phyloP scores from a whole-genome alignment of 2,113 vertebrate species.

The Orthonyx spaldingii region DNA sequence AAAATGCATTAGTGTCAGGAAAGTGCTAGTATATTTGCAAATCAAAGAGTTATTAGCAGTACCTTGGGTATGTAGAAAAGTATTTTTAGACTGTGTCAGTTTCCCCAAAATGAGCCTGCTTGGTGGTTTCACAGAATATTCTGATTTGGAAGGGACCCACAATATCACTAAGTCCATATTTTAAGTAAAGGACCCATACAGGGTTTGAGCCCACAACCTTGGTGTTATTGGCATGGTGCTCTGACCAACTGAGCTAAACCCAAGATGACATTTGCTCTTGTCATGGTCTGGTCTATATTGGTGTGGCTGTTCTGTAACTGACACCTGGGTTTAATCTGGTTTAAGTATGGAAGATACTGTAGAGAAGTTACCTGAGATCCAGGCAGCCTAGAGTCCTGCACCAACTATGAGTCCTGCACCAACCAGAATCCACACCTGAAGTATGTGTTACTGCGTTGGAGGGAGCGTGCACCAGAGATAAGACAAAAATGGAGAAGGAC shows the following conservation, averaged over 20 bases:
- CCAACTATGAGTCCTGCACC: neutral
- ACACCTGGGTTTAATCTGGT: neutral
- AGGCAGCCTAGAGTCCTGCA: neutral
- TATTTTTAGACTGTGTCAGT: neutral
- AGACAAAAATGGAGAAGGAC: neutral
- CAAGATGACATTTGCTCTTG: neutral
- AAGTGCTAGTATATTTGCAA: neutral
- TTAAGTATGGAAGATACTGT: neutral
- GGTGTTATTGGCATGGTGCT: neutral
- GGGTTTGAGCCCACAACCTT: no score
- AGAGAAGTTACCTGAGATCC: neutral
- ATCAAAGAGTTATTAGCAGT: neutral
- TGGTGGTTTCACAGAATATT: neutral
- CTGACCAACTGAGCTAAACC: neutral
- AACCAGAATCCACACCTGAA: neutral
- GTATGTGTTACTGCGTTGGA: neutral
- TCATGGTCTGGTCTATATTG: neutral
- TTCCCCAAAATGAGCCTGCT: neutral
- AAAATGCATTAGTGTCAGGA: neutral
- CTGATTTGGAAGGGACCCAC: neutral
- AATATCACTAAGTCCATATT: neutral
- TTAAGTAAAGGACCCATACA: neutral
- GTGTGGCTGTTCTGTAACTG: neutral
- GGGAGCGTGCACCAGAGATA: accelerated
- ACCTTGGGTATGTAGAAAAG: neutral